Evolutionary conservation across 2,113 vertebrate species (phyloP), one percentile per base, ranked within the genome.

Genomic region (Enhydra lutris): DNA sequence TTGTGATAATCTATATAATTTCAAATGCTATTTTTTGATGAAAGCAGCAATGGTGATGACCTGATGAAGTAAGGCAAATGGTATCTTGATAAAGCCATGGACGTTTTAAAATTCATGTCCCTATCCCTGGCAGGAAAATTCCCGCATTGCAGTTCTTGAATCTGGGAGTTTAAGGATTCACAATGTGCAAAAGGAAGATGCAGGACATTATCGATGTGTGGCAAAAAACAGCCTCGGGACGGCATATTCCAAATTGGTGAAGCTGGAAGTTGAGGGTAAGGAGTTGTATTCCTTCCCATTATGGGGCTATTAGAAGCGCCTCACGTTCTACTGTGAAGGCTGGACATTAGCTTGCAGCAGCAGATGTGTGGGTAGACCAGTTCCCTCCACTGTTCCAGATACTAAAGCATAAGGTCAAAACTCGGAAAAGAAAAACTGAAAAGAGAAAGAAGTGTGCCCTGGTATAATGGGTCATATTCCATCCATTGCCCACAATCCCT

Each of bases 221-320:
- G 99, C 99, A 65, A 99, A 99, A 96, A 99, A 99, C 98, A 99
- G 99, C 98, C 99, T 99, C n/a, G 99, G 99, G 39, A 99, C 99
- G 31, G 99, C 99, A 29, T 99, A 99, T 97, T 99, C 99, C 0
- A 99, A 99, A 97, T 98, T 99, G 0, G 99, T 99, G 91, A 99
- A 98, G 8, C 99, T 99, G 96, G 99, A 99, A 87, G 99, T 99
- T 23, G 99, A 99, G 98, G 99, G 99, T 99, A 98, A 98, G 98
- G 97, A 76, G 50, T 9, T 45, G 39, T 17, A 14, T 59, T 34
- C 21, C 11, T 89, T 74, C n/a, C 55, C 21, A 0, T 20, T 18
- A 17, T 2, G 2, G 4, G 57, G 65, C 10, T 20, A 15, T 47
- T 4, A 4, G 57, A 39, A 45, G 78, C 20, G 39, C 23, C 63